A percentile compares a stretch with the other conserved stretches of the same genome.
These are phyloP conservation scores for Arctocebus calabarensis DNA, from an alignment of 2,797 vertebrate species.

Conservation along the genomic window DNA sequence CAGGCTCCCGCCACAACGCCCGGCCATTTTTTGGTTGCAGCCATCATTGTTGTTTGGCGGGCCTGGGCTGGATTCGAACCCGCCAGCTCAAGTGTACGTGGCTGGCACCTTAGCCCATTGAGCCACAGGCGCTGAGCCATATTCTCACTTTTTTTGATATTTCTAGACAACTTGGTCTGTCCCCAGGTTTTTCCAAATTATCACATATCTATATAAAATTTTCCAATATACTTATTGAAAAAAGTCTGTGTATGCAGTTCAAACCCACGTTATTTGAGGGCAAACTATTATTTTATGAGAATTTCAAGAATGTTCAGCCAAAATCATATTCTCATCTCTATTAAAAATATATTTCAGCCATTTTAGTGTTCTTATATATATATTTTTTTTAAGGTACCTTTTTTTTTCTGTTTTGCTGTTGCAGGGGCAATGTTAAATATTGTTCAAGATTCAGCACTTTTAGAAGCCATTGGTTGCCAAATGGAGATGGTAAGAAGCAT, in stretches of 20 bases:
- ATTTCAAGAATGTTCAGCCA: constrained; percentile 25
- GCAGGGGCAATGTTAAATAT: constrained; percentile 95
- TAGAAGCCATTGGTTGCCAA: constrained; percentile 92
- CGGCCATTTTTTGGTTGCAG: too few species aligned
- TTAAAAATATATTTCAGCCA: constrained; percentile 45
- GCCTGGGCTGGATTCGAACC: too few species aligned
- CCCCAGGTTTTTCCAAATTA: neutral
- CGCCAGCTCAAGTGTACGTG: too few species aligned
- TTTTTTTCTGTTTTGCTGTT: constrained; percentile 67
- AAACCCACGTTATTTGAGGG: neutral
- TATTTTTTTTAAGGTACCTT: constrained; percentile 48
- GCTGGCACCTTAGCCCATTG: too few species aligned
- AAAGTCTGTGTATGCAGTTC: neutral
- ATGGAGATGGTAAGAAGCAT: constrained; percentile 91
- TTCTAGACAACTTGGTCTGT: neutral
- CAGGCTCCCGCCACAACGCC: too few species aligned
- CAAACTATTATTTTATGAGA: neutral
- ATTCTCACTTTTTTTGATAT: neutral
- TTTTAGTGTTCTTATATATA: constrained; percentile 57
- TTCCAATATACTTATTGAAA: neutral
- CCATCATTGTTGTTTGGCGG: too few species aligned
- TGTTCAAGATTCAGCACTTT: constrained; percentile 94
- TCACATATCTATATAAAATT: neutral
- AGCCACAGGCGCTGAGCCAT: neutral
- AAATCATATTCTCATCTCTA: constrained; percentile 27